Percentiles rank a stretch among this genome's conserved stretches.
Conservation (phyloP, 2,888 invertebrate genomes). For the Electrophaes corylata region DNA sequence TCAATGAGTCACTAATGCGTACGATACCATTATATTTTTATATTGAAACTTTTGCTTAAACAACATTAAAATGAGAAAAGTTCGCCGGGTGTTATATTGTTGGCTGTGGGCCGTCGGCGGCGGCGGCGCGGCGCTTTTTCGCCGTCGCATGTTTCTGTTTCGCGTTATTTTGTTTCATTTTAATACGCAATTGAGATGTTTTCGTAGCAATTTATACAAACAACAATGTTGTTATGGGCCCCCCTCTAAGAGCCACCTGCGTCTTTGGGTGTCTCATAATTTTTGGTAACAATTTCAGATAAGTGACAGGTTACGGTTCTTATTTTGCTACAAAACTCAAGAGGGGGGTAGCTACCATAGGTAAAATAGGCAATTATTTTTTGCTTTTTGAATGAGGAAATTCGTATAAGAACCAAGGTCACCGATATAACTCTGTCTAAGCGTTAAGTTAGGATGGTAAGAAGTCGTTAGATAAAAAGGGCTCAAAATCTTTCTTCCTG, state of each 20-base stretch:
- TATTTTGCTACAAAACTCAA: neutral
- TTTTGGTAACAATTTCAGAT: neutral
- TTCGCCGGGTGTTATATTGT: constrained; percentile 68
- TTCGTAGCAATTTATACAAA: constrained; percentile 14
- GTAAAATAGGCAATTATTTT: no score
- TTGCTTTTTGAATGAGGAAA: no score
- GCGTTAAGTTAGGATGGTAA: no score
- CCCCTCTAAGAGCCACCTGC: constrained; percentile 3
- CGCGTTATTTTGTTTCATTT: constrained; percentile 24
- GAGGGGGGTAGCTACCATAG: neutral
- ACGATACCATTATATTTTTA: constrained; percentile 82
- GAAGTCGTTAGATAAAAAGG: no score
- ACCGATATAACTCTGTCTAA: no score
- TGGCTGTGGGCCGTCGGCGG: constrained; percentile 33
- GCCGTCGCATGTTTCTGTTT: constrained; percentile 25
- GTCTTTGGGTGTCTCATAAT: neutral
- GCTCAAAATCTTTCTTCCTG: no score
- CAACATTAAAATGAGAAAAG: constrained; percentile 83
- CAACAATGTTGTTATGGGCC: constrained; percentile 2
- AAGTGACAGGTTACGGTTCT: neutral
- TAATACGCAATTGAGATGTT: constrained; percentile 22
- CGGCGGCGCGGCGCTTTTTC: constrained; percentile 21
- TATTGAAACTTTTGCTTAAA: constrained; percentile 81
- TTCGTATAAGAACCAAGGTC: no score
- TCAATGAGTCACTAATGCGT: constrained; percentile 83